Evolutionary conservation across 2,888 invertebrate genomes (phyloP), one percentile per base, ranked within the genome.

Genomic region (Ophioninae sp.): DNA sequence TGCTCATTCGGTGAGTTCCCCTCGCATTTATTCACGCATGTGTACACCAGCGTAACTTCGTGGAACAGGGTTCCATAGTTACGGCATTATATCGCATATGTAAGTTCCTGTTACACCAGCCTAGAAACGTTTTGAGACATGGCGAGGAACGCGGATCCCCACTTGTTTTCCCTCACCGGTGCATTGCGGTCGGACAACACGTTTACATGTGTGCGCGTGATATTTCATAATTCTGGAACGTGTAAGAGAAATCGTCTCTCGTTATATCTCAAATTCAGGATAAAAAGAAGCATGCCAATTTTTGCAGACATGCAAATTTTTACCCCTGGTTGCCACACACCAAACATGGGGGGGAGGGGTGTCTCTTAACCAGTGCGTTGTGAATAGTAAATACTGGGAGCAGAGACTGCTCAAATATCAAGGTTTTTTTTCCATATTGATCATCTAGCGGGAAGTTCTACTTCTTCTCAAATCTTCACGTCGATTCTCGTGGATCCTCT

Each of bases 61-160:
- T 59, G 6, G 10, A 21, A n/a, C 13, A 44, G 44, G 13, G 44
- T 61, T 68, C 6, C 56, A 65, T 65, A 37, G 20, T 37, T 41
- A 59, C 20, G 64, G 62, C 62, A 78, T 56, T 21, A 64, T 64
- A 44, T 37, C 41, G 20, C 69, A 41, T 23, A 61, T 69, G 37
- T 21, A 77, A n/a, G 67, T 77, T 77, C 72, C 62, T 69, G 75
- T 65, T 75, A 75, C 79, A 79, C 61, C 82, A 79, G 82, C 75
- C 70, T 75, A 74, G 82, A 82, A 82, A 79, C 65, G 64, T 82
- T 75, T 64, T 72, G 77, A 77, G 79, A 82, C 78, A 82, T 79
- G 65, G 74, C 82, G 79, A 79, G 20, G 65, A 82, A 82, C 74
- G 79, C 81, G 79, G 82, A 82, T 82, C 82, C 79, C 50, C 21